These are phyloP conservation scores for Ailuropoda melanoleuca DNA, from an alignment of 2,113 vertebrate genomes.

Conservation along the genomic window DNA sequence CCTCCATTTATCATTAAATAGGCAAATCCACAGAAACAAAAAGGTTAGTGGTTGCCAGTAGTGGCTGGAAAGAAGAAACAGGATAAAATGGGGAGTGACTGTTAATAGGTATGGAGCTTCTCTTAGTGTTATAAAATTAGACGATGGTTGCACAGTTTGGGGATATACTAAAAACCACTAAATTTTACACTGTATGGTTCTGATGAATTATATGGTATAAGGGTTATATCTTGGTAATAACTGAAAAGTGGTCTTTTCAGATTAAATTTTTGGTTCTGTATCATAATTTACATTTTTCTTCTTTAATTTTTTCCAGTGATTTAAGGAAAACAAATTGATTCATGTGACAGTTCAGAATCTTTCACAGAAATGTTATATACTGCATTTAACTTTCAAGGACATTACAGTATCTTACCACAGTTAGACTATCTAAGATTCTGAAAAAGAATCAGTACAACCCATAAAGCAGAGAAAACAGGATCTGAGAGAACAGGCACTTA, in stretches of 20 bases:
- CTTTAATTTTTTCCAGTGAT: neutral
- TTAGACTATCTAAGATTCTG: neutral
- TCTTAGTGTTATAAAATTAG: conserved; percentile 11
- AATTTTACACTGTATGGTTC: neutral
- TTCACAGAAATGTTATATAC: neutral
- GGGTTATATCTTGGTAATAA: neutral
- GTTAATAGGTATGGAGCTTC: neutral
- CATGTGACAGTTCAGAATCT: neutral
- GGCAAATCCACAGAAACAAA: neutral
- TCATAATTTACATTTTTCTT: neutral
- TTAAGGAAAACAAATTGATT: conserved; percentile 2
- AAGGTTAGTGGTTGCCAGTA: neutral
- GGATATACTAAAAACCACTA: neutral
- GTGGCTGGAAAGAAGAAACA: neutral
- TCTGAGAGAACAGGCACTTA: neutral
- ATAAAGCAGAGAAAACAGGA: neutral
- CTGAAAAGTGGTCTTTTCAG: neutral
- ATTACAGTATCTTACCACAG: neutral
- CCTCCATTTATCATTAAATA: neutral
- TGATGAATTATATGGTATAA: neutral
- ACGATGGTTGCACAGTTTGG: neutral
- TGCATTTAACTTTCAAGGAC: neutral
- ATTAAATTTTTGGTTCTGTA: neutral
- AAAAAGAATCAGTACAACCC: neutral
- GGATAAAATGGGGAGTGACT: neutral